Percentiles rank a stretch among this genome's conserved stretches.
phyloP scores from a whole-genome alignment of 2,113 vertebrate genomes.

The Hippoglossus stenolepis region DNA sequence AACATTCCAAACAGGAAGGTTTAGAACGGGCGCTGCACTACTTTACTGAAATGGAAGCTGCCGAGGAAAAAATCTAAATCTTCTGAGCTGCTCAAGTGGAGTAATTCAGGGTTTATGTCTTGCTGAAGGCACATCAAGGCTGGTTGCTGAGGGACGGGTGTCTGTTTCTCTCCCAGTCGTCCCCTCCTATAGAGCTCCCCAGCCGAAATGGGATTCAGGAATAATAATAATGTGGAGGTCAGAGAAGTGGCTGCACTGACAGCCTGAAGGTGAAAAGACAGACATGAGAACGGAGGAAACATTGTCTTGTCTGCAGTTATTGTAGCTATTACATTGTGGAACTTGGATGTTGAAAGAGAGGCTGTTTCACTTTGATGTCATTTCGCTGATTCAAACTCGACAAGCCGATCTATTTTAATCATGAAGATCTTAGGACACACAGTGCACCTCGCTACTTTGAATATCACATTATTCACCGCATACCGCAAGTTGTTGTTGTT shows the following conservation, averaged over 20 bases:
- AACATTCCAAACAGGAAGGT: not conserved
- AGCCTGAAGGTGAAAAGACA: slow-evolving; percentile 56
- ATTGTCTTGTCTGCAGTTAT: slow-evolving; percentile 27
- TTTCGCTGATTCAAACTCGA: slow-evolving; percentile 12
- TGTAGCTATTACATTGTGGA: not conserved
- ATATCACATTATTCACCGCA: slow-evolving; percentile 24
- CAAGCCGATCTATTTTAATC: slow-evolving; percentile 53
- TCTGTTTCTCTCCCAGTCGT: not conserved
- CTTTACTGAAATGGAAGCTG: slow-evolving; percentile 21
- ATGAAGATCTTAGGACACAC: slow-evolving; percentile 16
- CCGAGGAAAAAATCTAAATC: slow-evolving; percentile 26
- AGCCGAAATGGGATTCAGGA: slow-evolving; percentile 30
- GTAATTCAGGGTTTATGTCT: slow-evolving; percentile 38
- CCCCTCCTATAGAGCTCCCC: slow-evolving; percentile 5
- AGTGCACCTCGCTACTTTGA: not conserved
- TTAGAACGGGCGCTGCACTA: not conserved
- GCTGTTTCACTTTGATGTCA: slow-evolving; percentile 40
- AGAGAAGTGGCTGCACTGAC: slow-evolving; percentile 25
- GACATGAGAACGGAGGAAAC: slow-evolving; percentile 23
- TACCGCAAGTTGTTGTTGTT: not conserved
- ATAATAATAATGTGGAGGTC: slow-evolving; percentile 58
- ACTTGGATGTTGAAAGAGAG: slow-evolving; percentile 10
- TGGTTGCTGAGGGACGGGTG: not conserved
- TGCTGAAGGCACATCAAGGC: slow-evolving; percentile 45
- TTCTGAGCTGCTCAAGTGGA: slow-evolving; percentile 41